Percentiles rank a stretch among this genome's conserved stretches.
These are phyloP conservation scores for Popillia japonica DNA, from an alignment of 1,140 invertebrate species.

Conservation along the genomic window DNA sequence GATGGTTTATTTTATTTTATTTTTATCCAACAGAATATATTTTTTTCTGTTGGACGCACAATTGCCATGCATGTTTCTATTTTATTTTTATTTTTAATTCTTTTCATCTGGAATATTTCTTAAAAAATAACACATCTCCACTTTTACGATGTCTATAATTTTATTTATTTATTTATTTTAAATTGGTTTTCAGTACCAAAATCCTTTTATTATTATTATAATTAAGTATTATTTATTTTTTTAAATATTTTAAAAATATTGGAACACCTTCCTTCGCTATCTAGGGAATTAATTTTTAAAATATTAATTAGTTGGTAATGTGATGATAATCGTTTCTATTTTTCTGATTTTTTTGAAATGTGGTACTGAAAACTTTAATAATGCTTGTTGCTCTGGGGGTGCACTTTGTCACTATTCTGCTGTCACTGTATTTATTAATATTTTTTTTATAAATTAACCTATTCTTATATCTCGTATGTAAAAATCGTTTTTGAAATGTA, in stretches of 20 bases:
- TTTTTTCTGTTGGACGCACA: not conserved
- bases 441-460: not conserved
- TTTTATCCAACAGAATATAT: not conserved
- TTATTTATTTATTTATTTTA: not conserved
- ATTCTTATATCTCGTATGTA: not conserved
- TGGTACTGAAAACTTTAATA: conserved; percentile 49
- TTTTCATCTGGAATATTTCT: not conserved
- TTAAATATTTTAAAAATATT: not conserved
- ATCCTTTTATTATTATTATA: not conserved
- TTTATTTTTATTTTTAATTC: conserved; percentile 10
- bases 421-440: conserved; percentile 58
- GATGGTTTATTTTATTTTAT: too few species aligned
- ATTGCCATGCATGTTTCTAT: conserved; percentile 18
- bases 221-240: too few species aligned
- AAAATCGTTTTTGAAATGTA: not conserved
- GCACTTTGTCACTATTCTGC: conserved; percentile 60
- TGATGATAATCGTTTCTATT: conserved; percentile 2
- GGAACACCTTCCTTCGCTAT: not conserved
- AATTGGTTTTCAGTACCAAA: conserved; percentile 12
- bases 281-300: not conserved
- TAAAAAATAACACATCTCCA: not conserved
- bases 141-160: too few species aligned
- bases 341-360: not conserved
- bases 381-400: conserved; percentile 57
- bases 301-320: not conserved